Evolutionary conservation across 2,797 vertebrate species (phyloP).

Genomic region (Prunella strophiata): DNA sequence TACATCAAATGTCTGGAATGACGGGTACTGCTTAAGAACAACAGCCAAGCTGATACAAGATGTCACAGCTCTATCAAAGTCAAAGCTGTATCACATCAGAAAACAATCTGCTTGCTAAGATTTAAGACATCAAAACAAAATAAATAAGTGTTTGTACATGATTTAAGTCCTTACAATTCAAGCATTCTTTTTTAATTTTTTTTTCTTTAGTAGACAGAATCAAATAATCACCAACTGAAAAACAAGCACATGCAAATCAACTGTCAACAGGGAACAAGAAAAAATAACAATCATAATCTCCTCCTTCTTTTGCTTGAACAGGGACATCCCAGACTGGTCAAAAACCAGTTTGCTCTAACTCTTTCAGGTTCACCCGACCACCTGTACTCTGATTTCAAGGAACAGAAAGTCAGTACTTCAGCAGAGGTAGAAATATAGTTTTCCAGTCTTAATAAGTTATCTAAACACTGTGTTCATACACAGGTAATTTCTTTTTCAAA

Average conservation of each 20-base stretch:
- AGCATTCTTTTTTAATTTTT: background rate
- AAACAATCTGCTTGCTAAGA: background rate
- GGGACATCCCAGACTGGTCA: background rate
- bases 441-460: background rate
- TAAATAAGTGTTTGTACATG: background rate
- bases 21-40: background rate
- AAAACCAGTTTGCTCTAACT: background rate
- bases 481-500: background rate
- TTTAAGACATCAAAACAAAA: background rate
- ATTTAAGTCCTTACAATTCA: background rate
- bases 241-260: background rate
- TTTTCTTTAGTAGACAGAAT: background rate
- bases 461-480: background rate
- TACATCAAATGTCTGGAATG: background rate
- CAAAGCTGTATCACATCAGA: background rate
- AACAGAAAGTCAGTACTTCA: background rate
- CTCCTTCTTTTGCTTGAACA: background rate
- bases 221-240: background rate
- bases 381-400: background rate
- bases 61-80: background rate
- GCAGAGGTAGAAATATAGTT: background rate
- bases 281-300: background rate
- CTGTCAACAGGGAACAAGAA: background rate
- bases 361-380: background rate
- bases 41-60: background rate